Evolutionary conservation across 2,888 invertebrate genomes (phyloP), one percentile per base, ranked within the genome.

Genomic region (Amorpha juglandis): DNA sequence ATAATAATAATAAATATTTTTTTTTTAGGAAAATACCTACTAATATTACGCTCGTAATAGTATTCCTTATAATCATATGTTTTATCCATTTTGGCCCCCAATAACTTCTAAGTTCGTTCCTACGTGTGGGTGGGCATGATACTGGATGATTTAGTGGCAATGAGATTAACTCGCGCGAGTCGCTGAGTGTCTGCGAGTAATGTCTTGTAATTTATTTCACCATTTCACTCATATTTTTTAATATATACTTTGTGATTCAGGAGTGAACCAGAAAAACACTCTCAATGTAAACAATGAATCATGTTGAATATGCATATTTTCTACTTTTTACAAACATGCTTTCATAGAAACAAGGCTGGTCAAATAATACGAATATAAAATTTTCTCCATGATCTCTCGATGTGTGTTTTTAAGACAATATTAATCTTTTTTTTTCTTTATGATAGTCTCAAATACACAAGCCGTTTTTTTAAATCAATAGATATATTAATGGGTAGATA

Each of bases 201-300:
- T 66, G 45, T 66, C 52, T 66, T 62, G 65, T 12, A 33, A 65
- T 65, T 65, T 65, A 53, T 65, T 65, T 19, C 42, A 42, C 27
- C 48, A 62, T 19, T 65, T 50, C 42, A 50, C 62, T 62, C 51
- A 62, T 35, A 62, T 62, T 50, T 65, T 58, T 42, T 16, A 35
- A 65, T 58, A 42, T 42, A 62, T 62, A 38, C 19, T 65, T 65
- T 21, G 42, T 62, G 48, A 62, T 38, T 35, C 19, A 38, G 8
- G 38, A 58, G 58, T 16, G 35, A 42, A 55, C 16, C 47, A 63
- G 62, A 45, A 35, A 50, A 63, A 50, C 16, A 33, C 16, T 50
- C 50, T 50, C 16, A n/a, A 51, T 35, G 14, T 35, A 51, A 19
- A 21, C 19, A 38, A 51, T 51, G 63, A 63, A 51, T 51, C 21